Percentiles rank a stretch among this genome's conserved stretches.
Conservation (phyloP, 2,797 vertebrate genomes). For the Strix occidentalis region DNA sequence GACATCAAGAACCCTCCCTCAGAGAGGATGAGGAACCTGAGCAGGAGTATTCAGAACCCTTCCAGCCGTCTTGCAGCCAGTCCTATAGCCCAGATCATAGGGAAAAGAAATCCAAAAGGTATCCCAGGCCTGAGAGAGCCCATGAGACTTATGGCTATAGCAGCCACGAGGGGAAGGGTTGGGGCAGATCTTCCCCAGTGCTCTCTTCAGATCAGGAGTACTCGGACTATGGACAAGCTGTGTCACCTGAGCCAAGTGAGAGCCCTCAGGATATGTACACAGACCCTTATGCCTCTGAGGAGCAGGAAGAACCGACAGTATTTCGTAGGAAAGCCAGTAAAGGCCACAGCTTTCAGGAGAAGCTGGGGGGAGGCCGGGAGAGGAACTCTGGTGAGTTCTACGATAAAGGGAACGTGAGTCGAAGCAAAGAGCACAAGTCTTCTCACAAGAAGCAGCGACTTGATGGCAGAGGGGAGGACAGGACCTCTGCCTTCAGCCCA, state of each 20-base stretch:
- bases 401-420: constrained; percentile 55
- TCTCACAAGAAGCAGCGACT: constrained; percentile 71
- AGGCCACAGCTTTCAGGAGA: constrained; percentile 68
- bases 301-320: constrained; percentile 71
- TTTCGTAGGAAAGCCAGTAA: constrained; percentile 57
- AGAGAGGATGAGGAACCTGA: constrained; percentile 76
- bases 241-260: constrained; percentile 66
- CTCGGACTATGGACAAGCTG: constrained; percentile 74
- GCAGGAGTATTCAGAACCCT: constrained; percentile 65
- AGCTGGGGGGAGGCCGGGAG: constrained; percentile 39
- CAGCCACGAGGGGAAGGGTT: constrained; percentile 72
- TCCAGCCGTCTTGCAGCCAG: constrained; percentile 71
- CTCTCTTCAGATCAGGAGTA: constrained; percentile 79
- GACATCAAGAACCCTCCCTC: constrained; percentile 79
- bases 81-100: constrained; percentile 69
- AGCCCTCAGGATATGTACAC: constrained; percentile 72
- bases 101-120: constrained; percentile 71
- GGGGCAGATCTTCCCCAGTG: constrained; percentile 71
- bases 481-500: constrained; percentile 29
- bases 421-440: constrained; percentile 75
- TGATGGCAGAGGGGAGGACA: constrained; percentile 61
- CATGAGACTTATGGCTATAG: constrained; percentile 49
- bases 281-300: constrained; percentile 70
- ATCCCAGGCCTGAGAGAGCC: constrained; percentile 65
- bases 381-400: constrained; percentile 36